Conservation (phyloP, 2,797 vertebrate genomes). For the Xenops minutus region DNA sequence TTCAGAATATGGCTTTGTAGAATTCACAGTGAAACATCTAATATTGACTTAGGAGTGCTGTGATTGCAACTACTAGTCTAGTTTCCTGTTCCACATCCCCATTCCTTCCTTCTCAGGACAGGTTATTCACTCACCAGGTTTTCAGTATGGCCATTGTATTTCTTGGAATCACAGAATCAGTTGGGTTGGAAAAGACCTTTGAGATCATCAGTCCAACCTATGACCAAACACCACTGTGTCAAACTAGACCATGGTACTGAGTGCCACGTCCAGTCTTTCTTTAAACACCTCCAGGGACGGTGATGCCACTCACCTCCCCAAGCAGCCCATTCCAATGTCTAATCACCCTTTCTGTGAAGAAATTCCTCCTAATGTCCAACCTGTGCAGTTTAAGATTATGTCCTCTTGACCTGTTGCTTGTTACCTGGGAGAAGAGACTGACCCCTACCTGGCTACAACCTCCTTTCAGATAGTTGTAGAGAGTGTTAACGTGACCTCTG, state of each 20-base stretch:
- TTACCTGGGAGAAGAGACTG: not conserved
- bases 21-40: not conserved
- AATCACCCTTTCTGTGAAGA: not conserved
- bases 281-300: not conserved
- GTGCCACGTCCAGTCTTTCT: rapidly evolving
- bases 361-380: not conserved
- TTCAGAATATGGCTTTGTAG: not conserved
- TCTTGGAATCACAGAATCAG: not conserved
- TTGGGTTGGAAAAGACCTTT: not conserved
- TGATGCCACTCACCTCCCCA: not conserved
- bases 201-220: not conserved
- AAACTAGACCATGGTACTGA: not conserved
- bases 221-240: rapidly evolving
- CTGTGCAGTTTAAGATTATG: not conserved
- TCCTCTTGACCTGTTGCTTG: not conserved
- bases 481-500: not conserved
- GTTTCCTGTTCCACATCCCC: not conserved
- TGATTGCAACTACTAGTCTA: not conserved
- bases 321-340: not conserved
- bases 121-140: not conserved
- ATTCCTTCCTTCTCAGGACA: not conserved
- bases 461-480: not conserved
- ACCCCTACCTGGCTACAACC: not conserved
- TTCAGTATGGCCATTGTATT: not conserved
- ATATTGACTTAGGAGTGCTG: not conserved